Evolutionary conservation across 2,797 vertebrate genomes (phyloP).

Genomic region (Danio albolineatus): DNA sequence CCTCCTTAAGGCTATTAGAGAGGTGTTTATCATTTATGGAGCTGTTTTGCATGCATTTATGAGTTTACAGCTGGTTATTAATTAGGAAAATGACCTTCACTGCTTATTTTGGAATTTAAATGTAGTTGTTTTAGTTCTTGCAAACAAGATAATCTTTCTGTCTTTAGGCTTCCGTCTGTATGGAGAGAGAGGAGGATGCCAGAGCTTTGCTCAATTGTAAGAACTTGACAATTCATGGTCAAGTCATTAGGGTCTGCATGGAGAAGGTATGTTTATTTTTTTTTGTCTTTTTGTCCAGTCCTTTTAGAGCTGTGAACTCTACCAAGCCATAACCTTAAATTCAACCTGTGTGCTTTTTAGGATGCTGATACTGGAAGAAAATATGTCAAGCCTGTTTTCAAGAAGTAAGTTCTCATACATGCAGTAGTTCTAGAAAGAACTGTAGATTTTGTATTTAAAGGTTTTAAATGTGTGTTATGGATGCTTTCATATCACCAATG

Average conservation of each 20-base stretch:
- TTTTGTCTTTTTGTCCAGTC: neutral
- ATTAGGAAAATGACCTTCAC: neutral
- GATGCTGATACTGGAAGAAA: slow-evolving; percentile 6
- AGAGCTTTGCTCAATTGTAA: slow-evolving; percentile 75
- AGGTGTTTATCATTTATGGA: slow-evolving; percentile 44
- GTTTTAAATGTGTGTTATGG: neutral
- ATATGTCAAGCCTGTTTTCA: slow-evolving; percentile 14
- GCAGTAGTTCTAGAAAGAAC: neutral
- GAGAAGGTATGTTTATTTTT: slow-evolving; percentile 61
- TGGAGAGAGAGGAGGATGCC: slow-evolving; percentile 84
- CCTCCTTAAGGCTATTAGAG: slow-evolving; percentile 74
- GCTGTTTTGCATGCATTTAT: neutral
- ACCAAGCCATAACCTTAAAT: neutral
- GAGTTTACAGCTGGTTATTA: neutral
- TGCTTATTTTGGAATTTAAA: neutral
- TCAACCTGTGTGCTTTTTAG: slow-evolving; percentile 25
- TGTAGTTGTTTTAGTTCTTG: neutral
- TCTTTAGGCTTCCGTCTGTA: slow-evolving; percentile 83
- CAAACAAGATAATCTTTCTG: neutral
- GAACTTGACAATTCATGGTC: slow-evolving; percentile 74
- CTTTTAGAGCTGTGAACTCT: neutral
- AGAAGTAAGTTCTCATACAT: slow-evolving; percentile 55
- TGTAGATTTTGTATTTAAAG: neutral
- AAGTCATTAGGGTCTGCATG: slow-evolving; percentile 67
- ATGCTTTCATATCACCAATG: neutral